Conservation (phyloP, 2,113 vertebrate species). For the Hassar affinis region DNA sequence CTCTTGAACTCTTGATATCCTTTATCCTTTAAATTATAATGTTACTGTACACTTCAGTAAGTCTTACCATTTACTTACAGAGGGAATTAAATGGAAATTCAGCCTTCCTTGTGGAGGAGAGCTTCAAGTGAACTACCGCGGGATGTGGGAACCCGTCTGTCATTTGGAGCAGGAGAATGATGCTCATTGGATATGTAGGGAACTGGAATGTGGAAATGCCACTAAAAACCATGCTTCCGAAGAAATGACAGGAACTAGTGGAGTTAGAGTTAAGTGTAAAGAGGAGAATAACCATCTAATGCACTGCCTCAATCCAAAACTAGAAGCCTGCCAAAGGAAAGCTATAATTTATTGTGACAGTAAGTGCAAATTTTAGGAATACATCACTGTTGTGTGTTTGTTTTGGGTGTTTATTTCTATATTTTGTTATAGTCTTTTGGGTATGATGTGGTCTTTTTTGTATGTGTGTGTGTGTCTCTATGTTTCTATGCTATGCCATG, state of each 20-base stretch:
- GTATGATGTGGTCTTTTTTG: background rate
- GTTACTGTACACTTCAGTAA: background rate
- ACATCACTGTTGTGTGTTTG: background rate
- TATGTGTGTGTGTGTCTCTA: too few species aligned
- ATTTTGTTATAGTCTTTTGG: background rate
- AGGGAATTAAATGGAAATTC: background rate
- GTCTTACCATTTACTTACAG: conserved; percentile 17
- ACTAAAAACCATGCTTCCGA: fast-evolving
- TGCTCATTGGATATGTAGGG: background rate
- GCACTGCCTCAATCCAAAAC: background rate
- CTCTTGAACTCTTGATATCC: background rate
- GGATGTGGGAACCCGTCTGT: conserved; percentile 39
- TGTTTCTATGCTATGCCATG: background rate
- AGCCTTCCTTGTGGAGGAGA: conserved; percentile 52
- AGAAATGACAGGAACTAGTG: background rate
- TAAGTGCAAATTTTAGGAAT: background rate
- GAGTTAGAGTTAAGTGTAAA: background rate
- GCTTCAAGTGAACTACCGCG: conserved; percentile 28
- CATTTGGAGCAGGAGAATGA: fast-evolving
- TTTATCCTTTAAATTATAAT: background rate
- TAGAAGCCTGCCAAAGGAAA: fast-evolving
- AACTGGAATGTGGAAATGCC: background rate
- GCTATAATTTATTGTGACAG: background rate
- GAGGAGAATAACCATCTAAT: fast-evolving
- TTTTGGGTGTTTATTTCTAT: background rate